Base-by-base conservation (phyloP, 2,113 vertebrate genomes). In the Percopsis transmontana region DNA sequence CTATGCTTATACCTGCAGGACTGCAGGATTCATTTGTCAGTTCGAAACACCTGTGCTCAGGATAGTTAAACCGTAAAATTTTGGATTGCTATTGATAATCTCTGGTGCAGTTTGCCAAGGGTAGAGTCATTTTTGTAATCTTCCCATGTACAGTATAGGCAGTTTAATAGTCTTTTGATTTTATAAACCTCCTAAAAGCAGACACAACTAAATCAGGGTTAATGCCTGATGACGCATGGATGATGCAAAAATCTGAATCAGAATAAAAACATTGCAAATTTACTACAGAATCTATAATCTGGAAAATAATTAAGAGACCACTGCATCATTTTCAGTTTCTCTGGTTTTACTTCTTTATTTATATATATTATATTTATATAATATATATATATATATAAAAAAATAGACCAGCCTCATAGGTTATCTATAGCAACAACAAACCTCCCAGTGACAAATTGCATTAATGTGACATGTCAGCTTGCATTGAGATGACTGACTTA, bases 71-170 rank as follows among this genome's bases (percentile, higher is more conserved):
- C 23, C 81, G 68, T 75, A 67, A 65, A 78, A 80, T 81, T 90
- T 87, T 87, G 84, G 87, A 90, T 90, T 89, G 87, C 89, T 82
- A 90, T 79, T 83, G 70, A 90, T 89, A 89, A 90, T 89, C 87
- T 90, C 77, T 41, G 68, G 75, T 72, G 74, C 56, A 44, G 74
- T 87, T 85, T 83, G 81, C 76, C 77, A 75, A 86, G 69, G 77
- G 74, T 77, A 79, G 81, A 84, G 79, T 87, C 87, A 87, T 57
- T 77, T 58, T 66, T 79, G 77, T 88, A 88, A 89, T 89, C 87
- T 86, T 74, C 78, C 70, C 78, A 68, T 77, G 72, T 53, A 68
- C 76, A 81, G 75, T 69, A 81, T 59, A 52, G 62, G 77, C 69
- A 78, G 77, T 85, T 83, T 67, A 72, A 52, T 74, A 70, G 63